phyloP scores from a whole-genome alignment of 2,888 invertebrate genomes.

The Chymomyza caudatula region DNA sequence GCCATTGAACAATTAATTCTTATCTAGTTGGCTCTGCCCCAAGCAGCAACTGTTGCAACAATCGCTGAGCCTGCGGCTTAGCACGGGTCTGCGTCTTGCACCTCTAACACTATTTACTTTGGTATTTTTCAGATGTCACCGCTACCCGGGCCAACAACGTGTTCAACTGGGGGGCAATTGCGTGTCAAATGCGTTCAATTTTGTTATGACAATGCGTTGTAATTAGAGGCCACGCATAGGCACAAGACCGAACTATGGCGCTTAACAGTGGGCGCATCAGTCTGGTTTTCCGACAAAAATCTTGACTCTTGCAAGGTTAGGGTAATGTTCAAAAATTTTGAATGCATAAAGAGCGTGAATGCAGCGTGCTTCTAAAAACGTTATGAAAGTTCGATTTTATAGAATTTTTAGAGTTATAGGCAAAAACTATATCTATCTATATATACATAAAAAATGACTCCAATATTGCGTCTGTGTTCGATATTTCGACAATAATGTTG shows the following conservation, averaged over 20 bases:
- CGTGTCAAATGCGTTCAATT: constrained; percentile 73
- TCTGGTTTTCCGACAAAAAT: no score
- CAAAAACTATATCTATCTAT: no score
- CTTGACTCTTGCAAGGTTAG: no score
- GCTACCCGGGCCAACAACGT: not conserved
- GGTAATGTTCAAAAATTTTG: no score
- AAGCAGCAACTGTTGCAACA: constrained; percentile 57
- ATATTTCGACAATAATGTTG: no score
- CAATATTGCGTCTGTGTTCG: no score
- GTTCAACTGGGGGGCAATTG: constrained; percentile 54
- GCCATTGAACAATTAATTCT: constrained; percentile 75
- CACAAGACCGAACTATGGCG: constrained; percentile 19
- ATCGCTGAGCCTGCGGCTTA: constrained; percentile 28
- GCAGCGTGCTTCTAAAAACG: no score
- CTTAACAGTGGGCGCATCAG: no score
- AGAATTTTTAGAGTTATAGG: no score
- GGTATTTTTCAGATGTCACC: not conserved
- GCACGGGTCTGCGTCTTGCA: constrained; percentile 12
- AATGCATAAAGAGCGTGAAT: no score
- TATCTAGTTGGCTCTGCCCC: constrained; percentile 63
- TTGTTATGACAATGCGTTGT: constrained; percentile 69
- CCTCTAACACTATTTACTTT: not conserved
- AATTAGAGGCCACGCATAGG: constrained; percentile 72
- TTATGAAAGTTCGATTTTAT: no score
- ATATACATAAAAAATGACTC: no score